Base-by-base conservation (phyloP, 2,113 vertebrate genomes). In the Pseudonaja textilis region DNA sequence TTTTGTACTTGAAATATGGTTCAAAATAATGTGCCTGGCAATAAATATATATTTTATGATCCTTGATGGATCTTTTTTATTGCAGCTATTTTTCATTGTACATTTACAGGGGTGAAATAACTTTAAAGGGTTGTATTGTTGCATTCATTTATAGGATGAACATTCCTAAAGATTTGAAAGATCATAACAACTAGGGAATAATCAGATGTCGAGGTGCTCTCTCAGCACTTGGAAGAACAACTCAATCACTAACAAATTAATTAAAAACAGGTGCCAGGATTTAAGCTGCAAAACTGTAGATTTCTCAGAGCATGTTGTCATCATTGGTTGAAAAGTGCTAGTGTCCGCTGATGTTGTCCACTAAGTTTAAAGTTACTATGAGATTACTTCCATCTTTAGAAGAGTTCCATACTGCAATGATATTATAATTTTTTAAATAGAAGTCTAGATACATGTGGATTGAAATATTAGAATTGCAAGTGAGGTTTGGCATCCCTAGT, bases 221-320 rank as follows among this genome's bases (percentile, higher is more conserved):
- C 95, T 95, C 92, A 95, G 87, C 92, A 91, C 89, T 93, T 95
- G 96, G 93, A 95, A 96, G 89, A 90, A 94, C 94, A 94, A 95
- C 93, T 96, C 95, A 92, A 94, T 96, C 96, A 93, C 92, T 89
- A 89, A 92, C 90, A 88, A 94, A 95, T 96, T 96, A 96, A 96
- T 96, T 96, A 95, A 96, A 97, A 91, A 93, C 95, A 97, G 95
- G 93, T 97, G 96, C 92, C 93, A 92, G 59, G n/a, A 26, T 22
- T 87, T 91, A 34, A 23, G 45, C 18, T 14, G 25, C 45, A 88
- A 89, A 89, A 39, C n/a, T 47, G 54, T 29, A 16, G 52, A 42
- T 92, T 64, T 52, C 47, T 69, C 18, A 18, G 57, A 54, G 5
- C 22, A 61, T 34, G 23, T 54, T 69, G 29, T 34, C 85, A 87